Percentiles rank a stretch among this genome's conserved stretches.
Conservation (phyloP, 1,140 invertebrate species). For the Danaus plexippus region DNA sequence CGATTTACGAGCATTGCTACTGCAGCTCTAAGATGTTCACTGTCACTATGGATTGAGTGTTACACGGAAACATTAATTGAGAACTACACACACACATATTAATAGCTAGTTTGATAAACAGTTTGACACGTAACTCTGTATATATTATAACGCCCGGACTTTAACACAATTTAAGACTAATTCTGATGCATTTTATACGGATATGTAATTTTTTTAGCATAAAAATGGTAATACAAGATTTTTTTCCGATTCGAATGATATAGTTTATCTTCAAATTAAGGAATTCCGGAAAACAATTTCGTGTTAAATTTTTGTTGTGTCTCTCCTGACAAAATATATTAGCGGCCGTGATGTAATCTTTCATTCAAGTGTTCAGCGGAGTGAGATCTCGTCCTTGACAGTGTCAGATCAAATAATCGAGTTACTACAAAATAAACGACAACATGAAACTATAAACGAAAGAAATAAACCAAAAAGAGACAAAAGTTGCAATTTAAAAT, state of each 20-base stretch:
- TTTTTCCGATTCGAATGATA: neutral
- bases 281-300: neutral
- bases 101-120: too few species aligned
- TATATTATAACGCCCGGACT: neutral
- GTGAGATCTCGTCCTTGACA: conserved; percentile 4
- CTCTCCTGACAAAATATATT: neutral
- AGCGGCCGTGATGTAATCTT: too few species aligned
- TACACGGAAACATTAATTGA: conserved; percentile 5
- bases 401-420: conserved; percentile 3
- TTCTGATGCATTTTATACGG: too few species aligned
- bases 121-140: neutral
- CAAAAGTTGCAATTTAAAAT: too few species aligned
- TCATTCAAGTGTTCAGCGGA: neutral
- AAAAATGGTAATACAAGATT: neutral
- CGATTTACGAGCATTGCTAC: conserved; percentile 44
- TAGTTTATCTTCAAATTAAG: neutral
- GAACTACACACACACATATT: too few species aligned
- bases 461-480: too few species aligned
- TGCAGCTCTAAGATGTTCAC: conserved; percentile 18
- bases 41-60: conserved; percentile 23
- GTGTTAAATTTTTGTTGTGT: conserved; percentile 1
- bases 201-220: neutral
- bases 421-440: neutral
- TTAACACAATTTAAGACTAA: neutral
- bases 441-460: too few species aligned